These are phyloP conservation scores for Urocitellus parryii DNA, from an alignment of 2,113 vertebrate species.

Conservation along the genomic window DNA sequence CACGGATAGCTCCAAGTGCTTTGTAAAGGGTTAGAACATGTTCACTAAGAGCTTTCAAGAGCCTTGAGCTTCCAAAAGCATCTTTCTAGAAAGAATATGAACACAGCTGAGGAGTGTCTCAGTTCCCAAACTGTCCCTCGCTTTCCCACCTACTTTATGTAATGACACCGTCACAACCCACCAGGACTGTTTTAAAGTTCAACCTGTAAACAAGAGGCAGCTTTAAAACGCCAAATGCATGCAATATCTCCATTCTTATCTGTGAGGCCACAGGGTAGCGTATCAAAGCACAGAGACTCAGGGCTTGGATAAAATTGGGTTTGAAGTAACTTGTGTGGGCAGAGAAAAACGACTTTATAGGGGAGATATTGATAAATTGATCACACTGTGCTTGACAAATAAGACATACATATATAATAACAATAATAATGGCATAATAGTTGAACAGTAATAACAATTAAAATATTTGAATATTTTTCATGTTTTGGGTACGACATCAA, in stretches of 20 bases:
- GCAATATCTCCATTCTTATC: background rate
- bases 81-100: background rate
- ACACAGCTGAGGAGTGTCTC: background rate
- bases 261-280: background rate
- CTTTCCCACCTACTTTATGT: background rate
- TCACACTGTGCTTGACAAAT: background rate
- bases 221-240: background rate
- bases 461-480: background rate
- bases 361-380: background rate
- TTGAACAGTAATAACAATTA: background rate
- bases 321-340: background rate
- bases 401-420: too few species aligned
- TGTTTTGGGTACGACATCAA: background rate
- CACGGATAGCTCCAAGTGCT: accelerated
- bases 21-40: background rate
- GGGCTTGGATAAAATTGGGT: background rate
- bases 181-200: background rate
- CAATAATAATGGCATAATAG: background rate
- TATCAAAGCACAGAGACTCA: background rate
- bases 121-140: background rate
- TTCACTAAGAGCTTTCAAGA: too few species aligned
- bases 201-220: background rate
- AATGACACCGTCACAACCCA: background rate
- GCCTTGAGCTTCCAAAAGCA: background rate
- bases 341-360: background rate